These are phyloP conservation scores for Halcyon badia DNA, from an alignment of 2,797 vertebrate species.

Conservation along the genomic window DNA sequence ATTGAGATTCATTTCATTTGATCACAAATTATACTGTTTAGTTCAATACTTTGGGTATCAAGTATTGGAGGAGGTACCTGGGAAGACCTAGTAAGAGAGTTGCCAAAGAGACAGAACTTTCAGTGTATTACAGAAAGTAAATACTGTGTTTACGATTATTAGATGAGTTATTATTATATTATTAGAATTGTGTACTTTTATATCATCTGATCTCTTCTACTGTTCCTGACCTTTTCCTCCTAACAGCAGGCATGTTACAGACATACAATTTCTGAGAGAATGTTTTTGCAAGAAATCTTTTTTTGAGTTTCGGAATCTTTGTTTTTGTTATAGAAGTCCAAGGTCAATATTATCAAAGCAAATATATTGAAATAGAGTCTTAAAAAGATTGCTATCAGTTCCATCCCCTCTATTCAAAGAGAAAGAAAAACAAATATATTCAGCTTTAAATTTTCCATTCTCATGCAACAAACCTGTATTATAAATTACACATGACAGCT, in stretches of 20 bases:
- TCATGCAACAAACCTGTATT: background rate
- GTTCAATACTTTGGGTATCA: constrained; percentile 74
- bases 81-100: constrained; percentile 15
- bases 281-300: background rate
- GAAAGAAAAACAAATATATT: background rate
- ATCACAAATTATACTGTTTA: constrained; percentile 76
- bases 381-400: background rate
- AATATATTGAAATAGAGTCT: background rate
- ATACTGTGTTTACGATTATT: constrained; percentile 53
- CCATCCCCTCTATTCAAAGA: background rate
- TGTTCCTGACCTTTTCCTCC: constrained; percentile 43
- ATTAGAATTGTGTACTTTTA: constrained; percentile 23
- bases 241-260: background rate
- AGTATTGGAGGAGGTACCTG: constrained; percentile 29
- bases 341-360: background rate
- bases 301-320: background rate
- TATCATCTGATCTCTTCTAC: constrained; percentile 33
- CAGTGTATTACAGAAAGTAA: constrained; percentile 55
- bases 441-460: background rate
- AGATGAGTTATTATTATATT: background rate
- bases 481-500: constrained; percentile 24
- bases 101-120: constrained; percentile 44
- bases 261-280: background rate
- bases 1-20: constrained; percentile 77
- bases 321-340: background rate